Evolutionary conservation across 1,140 invertebrate species (phyloP), one percentile per base, ranked within the genome.

Genomic region (Euura saliciscinereae): DNA sequence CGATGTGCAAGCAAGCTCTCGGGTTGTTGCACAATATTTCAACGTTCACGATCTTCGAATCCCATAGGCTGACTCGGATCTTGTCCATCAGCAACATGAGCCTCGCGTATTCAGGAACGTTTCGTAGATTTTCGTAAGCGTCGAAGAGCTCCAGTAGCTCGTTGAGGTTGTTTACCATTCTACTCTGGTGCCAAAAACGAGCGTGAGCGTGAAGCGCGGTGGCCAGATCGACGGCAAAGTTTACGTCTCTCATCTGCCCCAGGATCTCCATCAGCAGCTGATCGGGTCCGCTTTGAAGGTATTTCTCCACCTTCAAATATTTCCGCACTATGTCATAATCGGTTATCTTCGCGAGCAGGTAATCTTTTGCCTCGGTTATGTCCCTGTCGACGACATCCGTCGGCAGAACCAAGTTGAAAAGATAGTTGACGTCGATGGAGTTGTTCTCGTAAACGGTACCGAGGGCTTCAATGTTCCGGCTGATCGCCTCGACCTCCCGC

Each of bases 401-500:
- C 6, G 80, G 74, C 43, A 82, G 44, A 5, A 80, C 71, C 28
- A 82, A 65, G 8, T 80, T 71, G 64, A 80, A 80, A 43, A 82
- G 67, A 66, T 79, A 80, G 8, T 73, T 13, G 5, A 80, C n/a
- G 44, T 80, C 71, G 45, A 82, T 78, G 6, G 67, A 76, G 2
- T 44, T 59, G 43, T 81, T 78, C 28, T 80, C 79, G 59, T 78
- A 81, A 13, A 76, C 73, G 3, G 68, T 72, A 4, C 76, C 80
- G 43, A 82, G 74, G n/a, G 73, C 44, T 51, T 79, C 71, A 8
- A 82, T 81, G n/a, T 82, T 82, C n/a, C 77, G 66, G 43, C 74
- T 75, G 43, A 81, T 76, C 4, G 65, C 66, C 11, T 73, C 76
- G 6, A 78, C 11, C 42, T 82, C 73, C 5, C 69, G 66, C 13